These are phyloP conservation scores for Drosophila phalerata DNA, from an alignment of 2,888 invertebrate genomes.

Conservation along the genomic window DNA sequence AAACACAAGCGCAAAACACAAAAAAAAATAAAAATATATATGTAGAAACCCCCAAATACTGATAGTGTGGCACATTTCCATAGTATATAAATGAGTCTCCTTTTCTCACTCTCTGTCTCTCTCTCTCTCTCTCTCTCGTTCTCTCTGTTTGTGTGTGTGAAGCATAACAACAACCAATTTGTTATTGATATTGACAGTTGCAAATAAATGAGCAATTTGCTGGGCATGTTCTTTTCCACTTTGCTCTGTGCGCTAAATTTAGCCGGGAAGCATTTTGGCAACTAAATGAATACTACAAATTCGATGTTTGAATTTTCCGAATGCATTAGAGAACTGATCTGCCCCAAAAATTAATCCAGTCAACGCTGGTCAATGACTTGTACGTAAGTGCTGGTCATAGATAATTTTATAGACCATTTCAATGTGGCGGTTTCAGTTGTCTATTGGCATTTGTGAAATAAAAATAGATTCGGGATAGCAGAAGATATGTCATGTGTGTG, in stretches of 20 bases:
- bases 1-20: constrained; percentile 39
- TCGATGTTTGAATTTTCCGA: constrained; percentile 12
- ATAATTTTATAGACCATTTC: constrained; percentile 25
- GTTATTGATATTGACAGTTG: constrained; percentile 83
- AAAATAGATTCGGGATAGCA: neutral
- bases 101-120: constrained; percentile 29
- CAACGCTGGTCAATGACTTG: constrained; percentile 10
- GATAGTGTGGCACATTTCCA: constrained; percentile 75
- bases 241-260: constrained; percentile 51
- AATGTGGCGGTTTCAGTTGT: neutral
- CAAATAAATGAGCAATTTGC: constrained; percentile 81
- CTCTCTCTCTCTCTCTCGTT: constrained; percentile 20
- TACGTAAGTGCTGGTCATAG: constrained; percentile 9
- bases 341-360: constrained; percentile 22
- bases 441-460: too few relatives aligned
- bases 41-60: constrained; percentile 47
- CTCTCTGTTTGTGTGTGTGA: constrained; percentile 48
- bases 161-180: constrained; percentile 79
- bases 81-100: constrained; percentile 30
- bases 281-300: constrained; percentile 35
- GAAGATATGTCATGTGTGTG: neutral
- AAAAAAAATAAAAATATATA: constrained; percentile 25
- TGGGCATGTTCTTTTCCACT: constrained; percentile 48
- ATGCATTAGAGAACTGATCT: constrained; percentile 52
- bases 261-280: constrained; percentile 29